Percentiles rank a stretch among this genome's conserved stretches.
Conservation (phyloP, 2,888 invertebrate genomes). For the Chloroclysta siterata region DNA sequence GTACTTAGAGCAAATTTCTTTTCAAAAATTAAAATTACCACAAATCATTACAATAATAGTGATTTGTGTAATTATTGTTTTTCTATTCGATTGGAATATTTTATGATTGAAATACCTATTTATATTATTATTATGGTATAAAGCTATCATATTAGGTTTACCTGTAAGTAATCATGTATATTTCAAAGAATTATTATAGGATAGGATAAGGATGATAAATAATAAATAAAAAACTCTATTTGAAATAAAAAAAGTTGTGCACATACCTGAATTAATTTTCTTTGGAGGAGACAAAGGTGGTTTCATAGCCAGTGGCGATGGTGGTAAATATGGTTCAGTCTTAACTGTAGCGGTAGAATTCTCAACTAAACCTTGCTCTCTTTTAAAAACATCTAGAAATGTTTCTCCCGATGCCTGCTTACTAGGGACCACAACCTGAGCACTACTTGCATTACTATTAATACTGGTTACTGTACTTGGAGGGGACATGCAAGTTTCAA, state of each 20-base stretch:
- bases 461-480: conserved; percentile 67
- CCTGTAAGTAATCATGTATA: too few relatives aligned
- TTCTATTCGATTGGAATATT: too few relatives aligned
- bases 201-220: too few relatives aligned
- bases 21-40: too few relatives aligned
- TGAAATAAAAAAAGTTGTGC: neutral
- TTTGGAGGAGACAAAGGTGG: conserved; percentile 60
- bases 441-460: conserved; percentile 68
- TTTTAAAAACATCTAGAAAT: conserved; percentile 79
- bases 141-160: too few relatives aligned
- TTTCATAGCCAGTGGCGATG: conserved; percentile 47
- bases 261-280: conserved; percentile 62
- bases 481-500: conserved; percentile 50
- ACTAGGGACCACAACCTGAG: conserved; percentile 47
- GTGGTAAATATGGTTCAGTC: conserved; percentile 53
- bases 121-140: too few relatives aligned
- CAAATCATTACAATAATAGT: too few relatives aligned
- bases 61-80: too few relatives aligned
- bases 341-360: conserved; percentile 54
- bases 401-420: conserved; percentile 64
- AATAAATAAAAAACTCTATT: neutral
- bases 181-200: too few relatives aligned
- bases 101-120: too few relatives aligned
- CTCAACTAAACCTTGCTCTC: conserved; percentile 72
- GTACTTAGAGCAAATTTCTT: too few relatives aligned